phyloP scores from a whole-genome alignment of 2,888 invertebrate genomes.

The Orchestes rusci region DNA sequence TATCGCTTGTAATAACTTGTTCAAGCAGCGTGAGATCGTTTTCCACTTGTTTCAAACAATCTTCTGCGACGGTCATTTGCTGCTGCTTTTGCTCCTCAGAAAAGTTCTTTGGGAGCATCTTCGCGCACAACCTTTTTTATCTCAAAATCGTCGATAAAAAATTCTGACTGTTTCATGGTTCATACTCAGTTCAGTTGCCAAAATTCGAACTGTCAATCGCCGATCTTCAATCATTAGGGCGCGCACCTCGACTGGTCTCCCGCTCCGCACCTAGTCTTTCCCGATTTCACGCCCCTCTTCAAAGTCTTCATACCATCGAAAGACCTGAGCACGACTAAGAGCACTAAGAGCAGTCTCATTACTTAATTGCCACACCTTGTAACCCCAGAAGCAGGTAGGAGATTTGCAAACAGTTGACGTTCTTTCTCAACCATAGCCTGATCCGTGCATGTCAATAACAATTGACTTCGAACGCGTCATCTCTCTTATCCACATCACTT shows the following conservation, averaged over 20 bases:
- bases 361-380: not conserved
- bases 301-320: not conserved
- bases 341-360: not conserved
- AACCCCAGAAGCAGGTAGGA: no score
- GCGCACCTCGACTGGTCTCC: not conserved
- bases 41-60: not conserved
- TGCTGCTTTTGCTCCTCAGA: not conserved
- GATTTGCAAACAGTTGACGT: no score
- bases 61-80: not conserved
- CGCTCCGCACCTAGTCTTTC: not conserved
- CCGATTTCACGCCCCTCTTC: not conserved
- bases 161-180: not conserved
- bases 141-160: not conserved
- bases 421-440: no score
- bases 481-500: no score
- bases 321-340: not conserved
- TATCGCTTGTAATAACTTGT: constrained; percentile 3
- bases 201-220: not conserved
- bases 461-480: no score
- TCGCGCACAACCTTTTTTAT: not conserved
- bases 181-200: not conserved
- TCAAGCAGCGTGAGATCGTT: not conserved
- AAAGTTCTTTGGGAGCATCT: not conserved
- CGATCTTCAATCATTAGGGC: not conserved
- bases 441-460: no score